Evolutionary conservation across 2,113 vertebrate genomes (phyloP).

Genomic region (Neotoma lepida): DNA sequence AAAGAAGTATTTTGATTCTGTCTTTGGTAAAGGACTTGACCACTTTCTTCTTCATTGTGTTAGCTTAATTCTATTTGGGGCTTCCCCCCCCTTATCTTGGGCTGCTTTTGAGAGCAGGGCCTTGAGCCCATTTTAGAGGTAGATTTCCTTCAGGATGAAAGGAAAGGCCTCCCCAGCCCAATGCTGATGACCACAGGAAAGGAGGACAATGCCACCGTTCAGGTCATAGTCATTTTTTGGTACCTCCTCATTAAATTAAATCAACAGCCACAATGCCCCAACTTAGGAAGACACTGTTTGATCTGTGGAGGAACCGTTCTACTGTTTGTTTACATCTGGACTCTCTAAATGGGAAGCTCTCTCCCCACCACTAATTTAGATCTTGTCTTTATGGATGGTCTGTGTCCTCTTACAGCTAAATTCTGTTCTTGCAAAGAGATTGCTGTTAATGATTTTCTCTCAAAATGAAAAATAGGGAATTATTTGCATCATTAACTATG

Average conservation of each 20-base stretch:
- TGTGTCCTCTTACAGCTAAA: conserved; percentile 63
- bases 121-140: conserved; percentile 12
- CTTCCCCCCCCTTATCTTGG: not conserved
- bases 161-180: not conserved
- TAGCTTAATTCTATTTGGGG: conserved; percentile 66
- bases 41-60: conserved; percentile 66
- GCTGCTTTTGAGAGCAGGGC: conserved; percentile 1
- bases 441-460: conserved; percentile 78
- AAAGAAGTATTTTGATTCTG: conserved; percentile 80
- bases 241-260: conserved; percentile 81
- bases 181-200: conserved; percentile 69
- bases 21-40: conserved; percentile 83
- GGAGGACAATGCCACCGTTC: conserved; percentile 53
- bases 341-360: conserved; percentile 72
- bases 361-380: conserved; percentile 66
- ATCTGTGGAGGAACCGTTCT: conserved; percentile 71
- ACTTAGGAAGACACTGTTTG: conserved; percentile 80
- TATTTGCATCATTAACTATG: conserved; percentile 74
- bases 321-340: conserved; percentile 79
- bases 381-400: conserved; percentile 66
- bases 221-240: conserved; percentile 71
- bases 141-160: conserved; percentile 64
- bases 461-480: conserved; percentile 75
- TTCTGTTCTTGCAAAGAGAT: conserved; percentile 66
- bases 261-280: conserved; percentile 72